A percentile compares a stretch with the other conserved stretches of the same genome.
Conservation (phyloP, 2,113 vertebrate genomes). For the Axis porcinus region DNA sequence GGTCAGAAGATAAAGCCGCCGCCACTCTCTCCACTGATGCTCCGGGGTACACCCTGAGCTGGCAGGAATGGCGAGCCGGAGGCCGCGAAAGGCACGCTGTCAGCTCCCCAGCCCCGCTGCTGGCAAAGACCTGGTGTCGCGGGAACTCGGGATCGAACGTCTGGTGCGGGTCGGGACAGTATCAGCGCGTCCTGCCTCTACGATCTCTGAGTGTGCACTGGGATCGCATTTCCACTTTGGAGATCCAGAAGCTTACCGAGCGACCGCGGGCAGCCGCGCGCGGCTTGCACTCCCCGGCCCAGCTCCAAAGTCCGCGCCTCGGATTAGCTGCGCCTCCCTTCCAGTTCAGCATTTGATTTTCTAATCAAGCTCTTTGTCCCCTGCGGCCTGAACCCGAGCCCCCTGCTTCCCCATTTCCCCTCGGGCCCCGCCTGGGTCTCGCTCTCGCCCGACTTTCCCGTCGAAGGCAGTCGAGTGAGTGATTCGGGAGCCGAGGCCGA, state of each 20-base stretch:
- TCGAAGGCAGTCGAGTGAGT: slow-evolving; percentile 53
- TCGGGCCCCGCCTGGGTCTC: slow-evolving; percentile 40
- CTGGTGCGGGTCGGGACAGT: background rate
- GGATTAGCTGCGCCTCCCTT: background rate
- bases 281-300: background rate
- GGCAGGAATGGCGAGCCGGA: background rate
- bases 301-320: background rate
- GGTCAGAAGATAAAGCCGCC: background rate
- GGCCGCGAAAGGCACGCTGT: background rate
- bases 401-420: slow-evolving; percentile 11
- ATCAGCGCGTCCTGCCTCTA: background rate
- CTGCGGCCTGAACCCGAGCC: slow-evolving; percentile 28
- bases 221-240: background rate
- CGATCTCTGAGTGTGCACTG: fast-evolving
- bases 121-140: background rate
- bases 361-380: slow-evolving; percentile 64
- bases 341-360: slow-evolving; percentile 31
- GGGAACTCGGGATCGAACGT: background rate
- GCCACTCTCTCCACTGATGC: background rate
- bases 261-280: background rate
- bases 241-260: background rate
- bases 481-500: slow-evolving; percentile 36
- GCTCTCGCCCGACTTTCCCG: slow-evolving; percentile 53
- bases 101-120: background rate
- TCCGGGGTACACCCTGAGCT: fast-evolving